Conservation (phyloP, 2,113 vertebrate species). For the Myotis brandtii region DNA sequence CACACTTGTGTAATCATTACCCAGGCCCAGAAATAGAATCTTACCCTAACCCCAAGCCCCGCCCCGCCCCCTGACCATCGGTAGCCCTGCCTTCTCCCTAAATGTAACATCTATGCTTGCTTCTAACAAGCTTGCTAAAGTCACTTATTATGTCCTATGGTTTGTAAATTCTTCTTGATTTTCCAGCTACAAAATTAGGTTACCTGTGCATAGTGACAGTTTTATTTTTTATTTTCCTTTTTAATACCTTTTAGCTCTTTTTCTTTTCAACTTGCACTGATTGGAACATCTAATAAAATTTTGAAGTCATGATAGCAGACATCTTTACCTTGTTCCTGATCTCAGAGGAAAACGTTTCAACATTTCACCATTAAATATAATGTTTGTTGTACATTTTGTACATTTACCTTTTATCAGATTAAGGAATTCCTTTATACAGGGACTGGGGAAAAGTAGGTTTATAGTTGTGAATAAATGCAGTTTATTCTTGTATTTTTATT, state of each 20-base stretch:
- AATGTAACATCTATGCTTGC: neutral
- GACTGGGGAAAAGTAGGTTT: neutral
- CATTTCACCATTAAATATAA: neutral
- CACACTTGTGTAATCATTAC: neutral
- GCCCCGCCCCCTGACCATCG: neutral
- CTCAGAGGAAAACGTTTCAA: neutral
- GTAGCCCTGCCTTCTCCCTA: neutral
- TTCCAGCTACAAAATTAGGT: neutral
- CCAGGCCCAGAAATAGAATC: neutral
- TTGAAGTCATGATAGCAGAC: neutral
- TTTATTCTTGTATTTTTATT: neutral
- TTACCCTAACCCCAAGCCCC: neutral
- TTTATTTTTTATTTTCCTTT: neutral
- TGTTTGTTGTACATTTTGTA: neutral
- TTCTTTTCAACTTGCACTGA: neutral
- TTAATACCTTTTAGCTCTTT: neutral
- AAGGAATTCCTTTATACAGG: neutral
- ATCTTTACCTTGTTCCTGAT: neutral
- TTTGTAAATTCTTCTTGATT: neutral
- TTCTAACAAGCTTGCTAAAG: constrained; percentile 7
- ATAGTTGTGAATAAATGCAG: neutral
- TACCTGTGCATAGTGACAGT: neutral
- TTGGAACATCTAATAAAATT: neutral
- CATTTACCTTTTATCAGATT: constrained; percentile 12
- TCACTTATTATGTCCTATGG: neutral